These are phyloP conservation scores for Lasioglossum oenotherae DNA, from an alignment of 2,888 invertebrate genomes.

Conservation along the genomic window DNA sequence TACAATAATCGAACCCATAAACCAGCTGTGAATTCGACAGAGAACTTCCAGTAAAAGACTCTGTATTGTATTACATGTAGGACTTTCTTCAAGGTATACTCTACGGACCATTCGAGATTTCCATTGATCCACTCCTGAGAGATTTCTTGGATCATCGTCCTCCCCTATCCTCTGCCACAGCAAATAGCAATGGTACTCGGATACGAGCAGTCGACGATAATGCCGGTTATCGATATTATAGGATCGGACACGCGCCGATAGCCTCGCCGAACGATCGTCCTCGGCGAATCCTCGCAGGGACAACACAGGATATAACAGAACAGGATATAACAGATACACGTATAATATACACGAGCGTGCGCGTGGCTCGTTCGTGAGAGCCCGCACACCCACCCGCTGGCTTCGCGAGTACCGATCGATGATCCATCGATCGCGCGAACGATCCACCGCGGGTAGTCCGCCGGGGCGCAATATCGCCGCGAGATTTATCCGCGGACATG, in stretches of 20 bases:
- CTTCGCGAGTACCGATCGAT: constrained; percentile 58
- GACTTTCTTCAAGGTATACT: neutral
- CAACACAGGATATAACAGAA: constrained; percentile 2
- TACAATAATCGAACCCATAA: neutral
- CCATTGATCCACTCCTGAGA: neutral
- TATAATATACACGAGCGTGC: neutral
- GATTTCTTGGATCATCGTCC: neutral
- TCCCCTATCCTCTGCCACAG: neutral
- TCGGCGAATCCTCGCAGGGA: constrained; percentile 2
- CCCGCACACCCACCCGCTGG: constrained; percentile 63
- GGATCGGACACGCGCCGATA: constrained; percentile 60
- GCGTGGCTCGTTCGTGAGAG: constrained; percentile 33
- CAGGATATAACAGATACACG: neutral
- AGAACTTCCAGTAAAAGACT: no score
- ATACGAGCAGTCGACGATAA: constrained; percentile 33
- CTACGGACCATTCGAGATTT: neutral
- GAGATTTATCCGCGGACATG: constrained; percentile 65
- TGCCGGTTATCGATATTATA: constrained; percentile 57
- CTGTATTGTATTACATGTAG: no score
- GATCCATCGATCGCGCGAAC: constrained; percentile 74
- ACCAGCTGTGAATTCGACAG: no score
- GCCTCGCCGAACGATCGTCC: constrained; percentile 53
- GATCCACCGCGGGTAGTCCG: constrained; percentile 66
- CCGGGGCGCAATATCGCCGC: constrained; percentile 57
- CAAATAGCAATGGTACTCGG: neutral